These are phyloP conservation scores for Campoletis raptor DNA, from an alignment of 2,888 invertebrate species.

Conservation along the genomic window DNA sequence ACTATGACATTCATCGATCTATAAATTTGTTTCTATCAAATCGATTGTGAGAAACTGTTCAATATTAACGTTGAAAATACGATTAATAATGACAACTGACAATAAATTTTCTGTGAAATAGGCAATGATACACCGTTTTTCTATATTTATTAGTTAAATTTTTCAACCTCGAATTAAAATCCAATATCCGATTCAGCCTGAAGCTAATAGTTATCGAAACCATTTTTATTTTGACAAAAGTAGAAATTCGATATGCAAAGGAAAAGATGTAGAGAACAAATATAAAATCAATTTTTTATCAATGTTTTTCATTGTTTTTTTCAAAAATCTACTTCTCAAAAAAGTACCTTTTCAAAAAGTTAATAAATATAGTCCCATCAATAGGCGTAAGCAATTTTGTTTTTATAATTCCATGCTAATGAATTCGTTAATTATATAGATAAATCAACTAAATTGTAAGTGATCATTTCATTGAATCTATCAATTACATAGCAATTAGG, in stretches of 20 bases:
- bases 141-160: background rate
- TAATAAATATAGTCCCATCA: too few relatives aligned
- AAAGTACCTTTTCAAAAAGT: too few relatives aligned
- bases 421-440: background rate
- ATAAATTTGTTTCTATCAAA: background rate
- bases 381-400: background rate
- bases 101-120: background rate
- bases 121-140: too few relatives aligned
- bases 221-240: too few relatives aligned
- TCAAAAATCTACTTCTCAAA: too few relatives aligned
- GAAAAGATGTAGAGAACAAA: too few relatives aligned
- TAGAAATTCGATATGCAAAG: too few relatives aligned
- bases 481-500: slow-evolving; percentile 10
- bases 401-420: background rate
- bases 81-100: background rate
- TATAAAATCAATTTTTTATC: too few relatives aligned
- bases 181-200: too few relatives aligned
- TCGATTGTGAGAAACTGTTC: background rate
- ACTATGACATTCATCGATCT: background rate
- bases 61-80: background rate
- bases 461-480: background rate
- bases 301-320: too few relatives aligned
- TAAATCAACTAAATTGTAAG: background rate
- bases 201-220: too few relatives aligned
- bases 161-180: too few relatives aligned